phyloP scores from a whole-genome alignment of 1,140 invertebrate species.

The Chironomus striatipennis region DNA sequence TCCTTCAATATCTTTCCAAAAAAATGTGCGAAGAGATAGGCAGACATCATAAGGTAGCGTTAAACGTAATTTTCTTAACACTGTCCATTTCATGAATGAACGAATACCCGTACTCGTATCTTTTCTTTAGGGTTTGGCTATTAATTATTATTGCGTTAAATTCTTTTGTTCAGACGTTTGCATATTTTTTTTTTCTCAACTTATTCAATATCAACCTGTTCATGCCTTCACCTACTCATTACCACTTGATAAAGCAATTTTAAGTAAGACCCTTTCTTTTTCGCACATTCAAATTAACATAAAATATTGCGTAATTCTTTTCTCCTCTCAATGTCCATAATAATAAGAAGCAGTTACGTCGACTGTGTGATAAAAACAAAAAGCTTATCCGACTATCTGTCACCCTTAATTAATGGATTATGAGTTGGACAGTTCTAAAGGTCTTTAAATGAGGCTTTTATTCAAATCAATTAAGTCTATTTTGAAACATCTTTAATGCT shows the following conservation, averaged over 20 bases:
- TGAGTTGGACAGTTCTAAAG: background rate
- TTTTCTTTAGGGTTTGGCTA: slow-evolving; percentile 5
- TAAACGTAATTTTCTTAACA: slow-evolving; percentile 2
- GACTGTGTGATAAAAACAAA: background rate
- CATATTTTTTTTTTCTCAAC: background rate
- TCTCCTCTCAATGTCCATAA: too few relatives aligned
- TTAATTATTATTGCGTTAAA: slow-evolving; percentile 1
- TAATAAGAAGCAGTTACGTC: background rate
- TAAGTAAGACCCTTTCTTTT: background rate
- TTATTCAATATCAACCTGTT: background rate
- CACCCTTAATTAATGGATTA: slow-evolving; percentile 9
- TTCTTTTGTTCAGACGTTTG: background rate
- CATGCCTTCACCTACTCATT: background rate
- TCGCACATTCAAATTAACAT: background rate
- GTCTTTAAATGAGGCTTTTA: background rate
- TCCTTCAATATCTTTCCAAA: background rate
- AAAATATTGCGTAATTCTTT: background rate
- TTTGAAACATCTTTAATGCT: slow-evolving; percentile 1
- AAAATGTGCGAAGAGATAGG: background rate
- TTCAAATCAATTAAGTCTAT: slow-evolving; percentile 1
- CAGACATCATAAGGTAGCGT: slow-evolving; percentile 11
- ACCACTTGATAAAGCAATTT: slow-evolving; percentile 13
- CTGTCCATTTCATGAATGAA: background rate
- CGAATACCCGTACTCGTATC: background rate
- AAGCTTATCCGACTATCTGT: background rate